Base-by-base conservation (phyloP, 2,113 vertebrate species). In the Empidonax traillii region DNA sequence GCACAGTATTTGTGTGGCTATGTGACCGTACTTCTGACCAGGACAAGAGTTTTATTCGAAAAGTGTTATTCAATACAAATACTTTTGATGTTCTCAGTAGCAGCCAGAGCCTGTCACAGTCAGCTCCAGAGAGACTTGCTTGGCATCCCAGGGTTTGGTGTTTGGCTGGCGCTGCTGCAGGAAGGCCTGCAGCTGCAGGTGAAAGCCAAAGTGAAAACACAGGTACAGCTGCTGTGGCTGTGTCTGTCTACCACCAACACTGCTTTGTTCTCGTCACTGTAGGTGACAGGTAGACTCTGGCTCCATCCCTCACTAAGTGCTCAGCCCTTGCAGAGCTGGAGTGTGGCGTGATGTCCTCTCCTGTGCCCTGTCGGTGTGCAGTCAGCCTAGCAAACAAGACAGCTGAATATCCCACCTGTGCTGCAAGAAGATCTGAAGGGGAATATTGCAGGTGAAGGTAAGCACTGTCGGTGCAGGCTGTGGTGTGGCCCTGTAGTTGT, bases 331-430 rank as follows among this genome's bases (percentile, higher is more conserved):
- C n/a, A 44, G n/a, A 58, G 37, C 65, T 74, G 37, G 12, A 16
- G 24, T 2, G 7, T 46, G 46, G 6, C 10, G 6, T 28, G 56
- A 13, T 22, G 8, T 71, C 14, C 30, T 69, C 61, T 56, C 41
- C 39, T 8, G 22, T 17, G 55, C 30, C 30, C 41, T 28, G 20
- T 59, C 0, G 0, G 37, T 9, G 35, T 63, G 39, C 3, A 13
- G 41, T 18, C 69, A 30, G 66, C 43, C 67, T 4, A 13, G 67
- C 35, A 58, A 63, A 67, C 6, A 33, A n/a, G 53, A 41, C 2
- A 2, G 67, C 24, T 59, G 53, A 47, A 24, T 11, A 12, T 8
- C 35, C 27, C 41, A 6, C 12, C 63, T 9, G 27, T 33, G 44
- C 59, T 76, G 35, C 18, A 51, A 18, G 71, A n/a, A 14, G 2